A percentile compares a stretch with the other conserved stretches of the same genome.
These are phyloP conservation scores for Ephestia elutella DNA, from an alignment of 1,140 invertebrate genomes.

Conservation along the genomic window DNA sequence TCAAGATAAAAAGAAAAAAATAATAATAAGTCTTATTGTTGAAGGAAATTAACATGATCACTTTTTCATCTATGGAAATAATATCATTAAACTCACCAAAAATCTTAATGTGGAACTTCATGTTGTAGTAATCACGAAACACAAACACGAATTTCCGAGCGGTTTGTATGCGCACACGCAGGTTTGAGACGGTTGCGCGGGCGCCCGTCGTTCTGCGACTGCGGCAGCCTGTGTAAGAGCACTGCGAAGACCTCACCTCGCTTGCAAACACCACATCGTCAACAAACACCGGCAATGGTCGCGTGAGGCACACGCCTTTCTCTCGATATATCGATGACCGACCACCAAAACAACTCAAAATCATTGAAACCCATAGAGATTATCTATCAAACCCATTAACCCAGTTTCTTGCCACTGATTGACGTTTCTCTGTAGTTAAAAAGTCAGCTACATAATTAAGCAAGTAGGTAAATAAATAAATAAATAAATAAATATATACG, in stretches of 20 bases:
- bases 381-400: not conserved
- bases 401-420: not conserved
- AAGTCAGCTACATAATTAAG: not conserved
- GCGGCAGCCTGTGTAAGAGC: conserved; percentile 20
- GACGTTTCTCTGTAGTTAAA: not conserved
- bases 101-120: conserved; percentile 55
- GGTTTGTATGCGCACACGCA: conserved; percentile 26
- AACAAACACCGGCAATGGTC: conserved; percentile 24
- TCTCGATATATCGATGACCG: conserved; percentile 1
- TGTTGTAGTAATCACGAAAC: conserved; percentile 35
- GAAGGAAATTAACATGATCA: too few relatives aligned
- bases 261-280: conserved; percentile 32
- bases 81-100: conserved; percentile 45
- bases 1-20: too few relatives aligned
- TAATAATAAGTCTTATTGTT: too few relatives aligned
- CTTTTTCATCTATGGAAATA: too few relatives aligned
- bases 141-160: conserved; percentile 37
- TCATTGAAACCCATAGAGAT: not conserved
- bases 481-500: too few relatives aligned
- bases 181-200: conserved; percentile 31
- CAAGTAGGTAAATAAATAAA: too few relatives aligned
- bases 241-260: conserved; percentile 40
- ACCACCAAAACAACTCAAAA: not conserved
- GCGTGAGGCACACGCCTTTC: conserved; percentile 4
- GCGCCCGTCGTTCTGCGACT: conserved; percentile 47